Conservation (phyloP, 2,113 vertebrate genomes). For the Xiphorhynchus elegans region DNA sequence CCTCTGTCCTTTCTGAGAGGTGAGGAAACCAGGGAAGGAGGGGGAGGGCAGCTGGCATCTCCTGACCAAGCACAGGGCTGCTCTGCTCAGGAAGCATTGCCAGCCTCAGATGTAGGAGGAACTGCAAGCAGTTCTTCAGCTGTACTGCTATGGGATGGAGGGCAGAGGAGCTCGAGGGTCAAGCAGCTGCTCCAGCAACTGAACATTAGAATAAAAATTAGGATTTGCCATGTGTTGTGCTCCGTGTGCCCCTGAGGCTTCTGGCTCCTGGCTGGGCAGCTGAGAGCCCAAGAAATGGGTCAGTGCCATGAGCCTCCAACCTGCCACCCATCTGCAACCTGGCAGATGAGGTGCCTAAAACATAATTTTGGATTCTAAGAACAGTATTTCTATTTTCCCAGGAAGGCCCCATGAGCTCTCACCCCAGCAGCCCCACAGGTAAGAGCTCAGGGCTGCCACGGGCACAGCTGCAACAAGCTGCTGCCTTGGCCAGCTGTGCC, state of each 20-base stretch:
- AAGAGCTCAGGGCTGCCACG: not conserved
- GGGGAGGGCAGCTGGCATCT: not conserved
- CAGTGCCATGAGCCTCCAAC: not conserved
- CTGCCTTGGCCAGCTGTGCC: not conserved
- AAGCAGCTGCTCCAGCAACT: not conserved
- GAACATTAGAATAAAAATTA: not conserved
- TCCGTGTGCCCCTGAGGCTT: not conserved
- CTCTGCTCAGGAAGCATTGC: not conserved
- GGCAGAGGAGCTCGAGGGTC: not conserved
- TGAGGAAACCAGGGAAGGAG: fast-evolving
- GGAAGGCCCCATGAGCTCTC: fast-evolving
- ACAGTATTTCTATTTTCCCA: not conserved
- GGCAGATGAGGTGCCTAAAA: not conserved
- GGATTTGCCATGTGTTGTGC: not conserved
- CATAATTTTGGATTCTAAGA: not conserved
- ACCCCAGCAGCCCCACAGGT: fast-evolving
- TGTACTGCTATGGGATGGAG: not conserved
- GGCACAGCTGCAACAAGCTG: not conserved
- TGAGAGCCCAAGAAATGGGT: not conserved
- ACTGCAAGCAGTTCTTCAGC: not conserved
- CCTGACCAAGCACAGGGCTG: not conserved
- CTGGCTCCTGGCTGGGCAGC: not conserved
- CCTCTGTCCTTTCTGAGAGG: not conserved
- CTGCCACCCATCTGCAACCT: not conserved
- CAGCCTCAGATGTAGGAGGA: not conserved